Conservation (phyloP, 2,888 invertebrate genomes). For the Orgyia antiqua region DNA sequence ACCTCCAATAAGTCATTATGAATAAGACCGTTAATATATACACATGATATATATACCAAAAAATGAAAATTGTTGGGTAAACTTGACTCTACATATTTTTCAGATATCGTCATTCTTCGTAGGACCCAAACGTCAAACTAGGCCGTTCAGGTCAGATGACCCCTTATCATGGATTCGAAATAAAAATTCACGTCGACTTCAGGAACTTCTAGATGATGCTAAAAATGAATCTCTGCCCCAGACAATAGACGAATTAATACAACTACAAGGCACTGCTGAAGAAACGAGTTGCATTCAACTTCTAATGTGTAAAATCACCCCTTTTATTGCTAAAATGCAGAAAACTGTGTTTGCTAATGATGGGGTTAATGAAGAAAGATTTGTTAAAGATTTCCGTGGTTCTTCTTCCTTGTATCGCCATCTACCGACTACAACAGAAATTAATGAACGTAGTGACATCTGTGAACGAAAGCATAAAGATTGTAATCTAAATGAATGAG, state of each 20-base stretch:
- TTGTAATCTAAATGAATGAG: constrained; percentile 59
- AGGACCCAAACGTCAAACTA: constrained; percentile 47
- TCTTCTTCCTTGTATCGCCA: constrained; percentile 76
- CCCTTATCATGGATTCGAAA: constrained; percentile 78
- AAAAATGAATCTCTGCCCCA: constrained; percentile 80
- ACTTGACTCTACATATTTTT: too few species aligned
- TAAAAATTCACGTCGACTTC: constrained; percentile 77
- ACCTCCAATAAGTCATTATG: too few species aligned
- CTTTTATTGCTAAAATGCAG: constrained; percentile 88
- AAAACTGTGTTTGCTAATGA: constrained; percentile 75
- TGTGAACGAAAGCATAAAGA: constrained; percentile 80
- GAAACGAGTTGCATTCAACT: constrained; percentile 84
- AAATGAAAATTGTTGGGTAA: too few species aligned
- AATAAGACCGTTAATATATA: too few species aligned
- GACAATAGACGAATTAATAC: constrained; percentile 78
- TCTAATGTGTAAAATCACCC: constrained; percentile 86
- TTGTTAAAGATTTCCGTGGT: constrained; percentile 37
- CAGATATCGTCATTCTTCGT: constrained; percentile 80
- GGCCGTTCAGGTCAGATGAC: constrained; percentile 47
- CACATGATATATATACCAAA: too few species aligned
- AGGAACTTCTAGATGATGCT: constrained; percentile 77
- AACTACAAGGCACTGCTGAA: constrained; percentile 70
- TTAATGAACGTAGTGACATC: constrained; percentile 76
- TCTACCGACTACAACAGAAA: constrained; percentile 80
- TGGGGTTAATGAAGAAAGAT: constrained; percentile 36